phyloP scores from a whole-genome alignment of 1,140 invertebrate genomes.

The Leucophenga varia region DNA sequence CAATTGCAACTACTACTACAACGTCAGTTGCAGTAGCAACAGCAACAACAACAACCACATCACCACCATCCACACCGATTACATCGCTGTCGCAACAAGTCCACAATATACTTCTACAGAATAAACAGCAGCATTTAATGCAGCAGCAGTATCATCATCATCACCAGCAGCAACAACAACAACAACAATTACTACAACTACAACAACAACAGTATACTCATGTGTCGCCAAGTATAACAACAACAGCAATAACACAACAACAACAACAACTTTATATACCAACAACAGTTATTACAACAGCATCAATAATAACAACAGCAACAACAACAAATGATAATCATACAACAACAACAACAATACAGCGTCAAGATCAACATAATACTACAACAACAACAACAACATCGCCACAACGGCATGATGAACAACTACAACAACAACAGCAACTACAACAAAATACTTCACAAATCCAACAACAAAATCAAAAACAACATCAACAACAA shows the following conservation, averaged over 20 bases:
- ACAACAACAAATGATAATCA: neutral
- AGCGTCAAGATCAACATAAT: neutral
- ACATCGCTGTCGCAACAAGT: neutral
- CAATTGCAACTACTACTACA: conserved; percentile 14
- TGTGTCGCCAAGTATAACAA: neutral
- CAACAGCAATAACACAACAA: conserved; percentile 4
- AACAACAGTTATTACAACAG: no score
- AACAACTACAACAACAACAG: neutral
- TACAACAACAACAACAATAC: neutral
- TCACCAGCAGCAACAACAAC: conserved; percentile 9
- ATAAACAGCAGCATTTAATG: no score
- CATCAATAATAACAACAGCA: conserved; percentile 6
- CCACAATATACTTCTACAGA: no score
- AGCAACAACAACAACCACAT: conserved; percentile 13
- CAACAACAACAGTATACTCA: neutral
- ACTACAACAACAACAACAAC: neutral
- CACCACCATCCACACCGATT: conserved; percentile 16
- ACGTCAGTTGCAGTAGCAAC: conserved; percentile 17
- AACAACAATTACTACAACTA: conserved; percentile 1
- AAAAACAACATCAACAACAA: conserved; percentile 15
- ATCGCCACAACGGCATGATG: neutral
- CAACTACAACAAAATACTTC: conserved; percentile 3
- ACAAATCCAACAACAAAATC: conserved; percentile 1
- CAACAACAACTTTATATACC: no score
- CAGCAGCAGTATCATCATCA: no score